Base-by-base conservation (phyloP, 2,113 vertebrate species). In the Cyanocitta stelleri region DNA sequence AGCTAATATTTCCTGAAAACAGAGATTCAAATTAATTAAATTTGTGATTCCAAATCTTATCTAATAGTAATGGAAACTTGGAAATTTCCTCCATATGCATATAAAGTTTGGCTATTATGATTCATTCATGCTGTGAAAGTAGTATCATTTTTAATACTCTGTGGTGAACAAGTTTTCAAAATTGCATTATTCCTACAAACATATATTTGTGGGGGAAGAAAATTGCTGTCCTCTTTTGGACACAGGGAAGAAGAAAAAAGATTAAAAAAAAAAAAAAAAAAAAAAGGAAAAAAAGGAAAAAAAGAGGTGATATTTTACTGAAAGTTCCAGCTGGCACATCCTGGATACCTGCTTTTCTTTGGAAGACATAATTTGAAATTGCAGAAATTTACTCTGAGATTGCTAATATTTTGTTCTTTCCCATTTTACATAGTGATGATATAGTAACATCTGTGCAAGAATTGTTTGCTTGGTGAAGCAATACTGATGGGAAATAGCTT, bases 171-270 rank as follows among this genome's bases (percentile, higher is more conserved):
- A 69, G 4, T 37, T 41, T 77, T 74, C 13, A 55, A 74, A 88
- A 81, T 55, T 3, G 16, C 5, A 48, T 24, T 1, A 1, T 55
- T 85, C 13, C 46, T 67, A 41, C 1, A 84, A 18, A 27, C 21
- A 39, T 23, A 46, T 26, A 0, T 32, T 56, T 37, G 8, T 27
- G 41, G n/a, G 3, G 13, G 16, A 2, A 74, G 77, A 73, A 89
- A 89, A 88, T 68, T 92, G 24, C 33, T 95, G 69, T 22, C 44
- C 72, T 78, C 44, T 82, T 92, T 94, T 91, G 69, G 56, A 81
- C 35, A 12, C 1, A 52, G 26, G 0, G 5, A 1, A 17, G 51
- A 32, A 30, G 71, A 26, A 48, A 8, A 13, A 11, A 8, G 3
- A 48, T 48, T 48, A 48, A 48, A 9, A 18, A 22, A 43, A 11